phyloP scores from a whole-genome alignment of 2,113 vertebrate genomes.

The Barbus barbus region DNA sequence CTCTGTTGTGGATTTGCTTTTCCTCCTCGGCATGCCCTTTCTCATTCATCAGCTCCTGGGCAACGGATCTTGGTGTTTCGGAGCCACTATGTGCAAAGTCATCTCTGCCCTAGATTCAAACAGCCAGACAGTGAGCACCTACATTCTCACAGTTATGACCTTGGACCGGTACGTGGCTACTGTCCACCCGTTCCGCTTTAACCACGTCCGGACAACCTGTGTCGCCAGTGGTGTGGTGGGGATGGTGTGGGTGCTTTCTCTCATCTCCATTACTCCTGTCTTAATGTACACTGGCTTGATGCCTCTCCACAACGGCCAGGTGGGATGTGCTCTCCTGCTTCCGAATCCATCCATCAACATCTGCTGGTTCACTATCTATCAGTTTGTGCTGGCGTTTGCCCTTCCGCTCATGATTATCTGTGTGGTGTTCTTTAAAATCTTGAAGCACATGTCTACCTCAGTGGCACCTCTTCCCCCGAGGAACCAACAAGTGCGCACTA shows the following conservation, averaged over 20 bases:
- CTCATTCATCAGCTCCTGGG: constrained; percentile 87
- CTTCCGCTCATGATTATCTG: constrained; percentile 81
- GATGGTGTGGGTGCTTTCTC: constrained; percentile 80
- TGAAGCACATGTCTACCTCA: constrained; percentile 82
- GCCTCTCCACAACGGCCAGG: constrained; percentile 76
- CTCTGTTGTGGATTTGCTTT: constrained; percentile 75
- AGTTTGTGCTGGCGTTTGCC: constrained; percentile 84
- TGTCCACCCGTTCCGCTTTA: constrained; percentile 83
- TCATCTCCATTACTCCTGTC: constrained; percentile 81
- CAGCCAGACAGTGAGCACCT: constrained; percentile 87
- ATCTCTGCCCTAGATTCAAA: constrained; percentile 84
- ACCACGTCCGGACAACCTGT: constrained; percentile 75
- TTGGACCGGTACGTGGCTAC: constrained; percentile 85
- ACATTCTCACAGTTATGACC: constrained; percentile 85
- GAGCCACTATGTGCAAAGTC: constrained; percentile 79
- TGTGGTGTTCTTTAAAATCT: constrained; percentile 82
- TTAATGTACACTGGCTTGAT: constrained; percentile 85
- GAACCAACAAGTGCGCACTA: constrained; percentile 75
- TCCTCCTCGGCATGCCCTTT: constrained; percentile 80
- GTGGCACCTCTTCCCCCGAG: constrained; percentile 80
- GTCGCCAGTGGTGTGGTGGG: constrained; percentile 74
- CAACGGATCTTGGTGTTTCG: constrained; percentile 83
- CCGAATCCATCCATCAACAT: constrained; percentile 78
- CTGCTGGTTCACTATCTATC: constrained; percentile 88
- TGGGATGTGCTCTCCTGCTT: constrained; percentile 82